Percentiles rank a stretch among this genome's conserved stretches.
phyloP scores from a whole-genome alignment of 2,888 invertebrate genomes.

The Conops quadrifasciatus region DNA sequence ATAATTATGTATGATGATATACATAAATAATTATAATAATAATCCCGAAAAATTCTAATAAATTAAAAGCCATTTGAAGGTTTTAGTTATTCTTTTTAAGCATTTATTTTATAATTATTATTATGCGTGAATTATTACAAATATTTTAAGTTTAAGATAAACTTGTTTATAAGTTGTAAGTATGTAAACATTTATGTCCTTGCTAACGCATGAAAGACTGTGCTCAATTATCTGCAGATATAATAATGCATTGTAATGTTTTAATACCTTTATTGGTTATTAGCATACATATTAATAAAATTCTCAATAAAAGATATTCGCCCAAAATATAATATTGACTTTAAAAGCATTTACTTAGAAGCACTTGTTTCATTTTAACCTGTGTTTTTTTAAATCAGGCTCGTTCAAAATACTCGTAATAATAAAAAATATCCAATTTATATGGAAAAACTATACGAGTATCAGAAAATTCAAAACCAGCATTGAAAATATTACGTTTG shows the following conservation, averaged over 20 bases:
- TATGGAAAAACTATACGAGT: too few relatives aligned
- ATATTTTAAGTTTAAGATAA: slow-evolving; percentile 43
- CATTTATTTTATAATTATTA: slow-evolving; percentile 16
- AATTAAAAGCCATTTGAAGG: not conserved
- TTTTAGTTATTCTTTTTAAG: not conserved
- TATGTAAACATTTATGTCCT: slow-evolving; percentile 24
- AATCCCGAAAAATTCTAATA: too few relatives aligned
- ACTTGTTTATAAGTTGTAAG: slow-evolving; percentile 18
- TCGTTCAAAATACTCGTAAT: not conserved
- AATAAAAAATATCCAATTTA: not conserved
- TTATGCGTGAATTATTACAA: slow-evolving; percentile 60
- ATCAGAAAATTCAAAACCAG: too few relatives aligned
- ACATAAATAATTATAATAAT: too few relatives aligned
- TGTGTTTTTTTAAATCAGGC: not conserved
- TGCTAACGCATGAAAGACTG: slow-evolving; percentile 26
- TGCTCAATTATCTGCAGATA: slow-evolving; percentile 38
- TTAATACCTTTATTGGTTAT: slow-evolving; percentile 34
- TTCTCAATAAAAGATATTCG: slow-evolving; percentile 31
- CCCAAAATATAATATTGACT: slow-evolving; percentile 53
- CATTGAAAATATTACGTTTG: too few relatives aligned
- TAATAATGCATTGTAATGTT: slow-evolving; percentile 31
- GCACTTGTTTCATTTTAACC: slow-evolving; percentile 40
- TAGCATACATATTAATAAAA: slow-evolving; percentile 34
- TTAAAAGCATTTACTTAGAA: slow-evolving; percentile 59
- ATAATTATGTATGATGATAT: too few relatives aligned